Evolutionary conservation across 2,888 invertebrate species (phyloP), one percentile per base, ranked within the genome.

Genomic region (Dicyrtomina minuta): DNA sequence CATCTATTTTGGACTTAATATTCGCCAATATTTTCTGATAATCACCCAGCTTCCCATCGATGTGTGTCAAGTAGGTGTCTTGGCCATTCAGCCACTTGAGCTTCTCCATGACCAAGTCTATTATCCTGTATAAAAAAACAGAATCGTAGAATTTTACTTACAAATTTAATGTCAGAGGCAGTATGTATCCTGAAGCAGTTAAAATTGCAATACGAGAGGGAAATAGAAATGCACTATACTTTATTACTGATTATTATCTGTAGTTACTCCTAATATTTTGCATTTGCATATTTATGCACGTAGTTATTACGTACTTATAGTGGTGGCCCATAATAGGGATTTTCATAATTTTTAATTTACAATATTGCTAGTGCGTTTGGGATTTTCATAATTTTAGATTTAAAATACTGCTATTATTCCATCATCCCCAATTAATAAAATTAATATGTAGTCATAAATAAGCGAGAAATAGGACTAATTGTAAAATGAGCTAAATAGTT

Each of bases 81-180:
- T 92, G 90, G 80, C 87, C 87, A 82, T 86, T 87, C 80, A 89
- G 87, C 83, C 90, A 90, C 79, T 86, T 85, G 81, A 88, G 87
- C 84, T 90, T 90, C 81, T 88, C 89, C 83, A 87, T 87, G 80
- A 93, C 85, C 80, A 88, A 88, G 82, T 88, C 88, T 85, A 89
- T 87, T 86, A 93, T 90, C 87, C 93, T 93, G 85, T 15, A 62
- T 49, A 41, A 65, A 15, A 49, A 67, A 17, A 13, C 33, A 68
- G 49, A 33, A 43, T 26, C 46, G 8, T n/a, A 53, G 15, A 20
- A 51, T 51, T 51, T 51, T 51, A 10, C 8, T 15, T 51, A 13
- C 20, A 51, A 13, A 20, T 20, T 20, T 60, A n/a, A n/a, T n/a
- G n/a, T n/a, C n/a, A 10, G 22, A 39, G 20, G 61, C 20, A 33